Conservation (phyloP, 2,888 invertebrate species). For the Petrolisthes manimaculis region DNA sequence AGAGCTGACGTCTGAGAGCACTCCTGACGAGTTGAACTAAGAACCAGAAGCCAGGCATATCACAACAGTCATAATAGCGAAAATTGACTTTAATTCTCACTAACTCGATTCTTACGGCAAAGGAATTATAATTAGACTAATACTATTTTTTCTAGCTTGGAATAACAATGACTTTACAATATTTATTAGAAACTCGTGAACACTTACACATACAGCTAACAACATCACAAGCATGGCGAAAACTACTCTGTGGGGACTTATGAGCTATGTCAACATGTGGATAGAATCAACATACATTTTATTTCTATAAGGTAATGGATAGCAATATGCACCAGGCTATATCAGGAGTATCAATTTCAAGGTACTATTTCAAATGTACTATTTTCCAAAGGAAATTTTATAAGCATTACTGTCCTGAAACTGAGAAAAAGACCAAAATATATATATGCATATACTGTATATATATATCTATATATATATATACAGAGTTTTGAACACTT, state of each 20-base stretch:
- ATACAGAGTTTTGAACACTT: no score
- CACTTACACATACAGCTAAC: conserved; percentile 8
- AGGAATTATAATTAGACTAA: background rate
- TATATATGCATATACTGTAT: no score
- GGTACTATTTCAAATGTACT: background rate
- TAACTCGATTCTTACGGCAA: background rate
- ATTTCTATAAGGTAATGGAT: conserved; percentile 1
- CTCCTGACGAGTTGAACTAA: background rate
- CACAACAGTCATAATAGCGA: background rate
- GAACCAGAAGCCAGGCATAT: background rate
- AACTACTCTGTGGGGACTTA: conserved; percentile 3
- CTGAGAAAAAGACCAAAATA: no score
- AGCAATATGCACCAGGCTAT: background rate
- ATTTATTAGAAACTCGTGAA: background rate
- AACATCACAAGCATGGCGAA: conserved; percentile 13
- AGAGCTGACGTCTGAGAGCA: background rate
- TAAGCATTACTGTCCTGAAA: no score
- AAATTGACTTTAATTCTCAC: background rate
- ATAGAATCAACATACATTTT: conserved; percentile 1
- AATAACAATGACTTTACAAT: background rate
- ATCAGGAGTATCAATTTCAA: background rate
- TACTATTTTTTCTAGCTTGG: background rate
- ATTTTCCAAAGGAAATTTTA: no score
- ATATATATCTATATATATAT: no score
- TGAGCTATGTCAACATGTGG: conserved; percentile 18